Base-by-base conservation (phyloP, 2,797 vertebrate genomes). In the Chanos chanos region DNA sequence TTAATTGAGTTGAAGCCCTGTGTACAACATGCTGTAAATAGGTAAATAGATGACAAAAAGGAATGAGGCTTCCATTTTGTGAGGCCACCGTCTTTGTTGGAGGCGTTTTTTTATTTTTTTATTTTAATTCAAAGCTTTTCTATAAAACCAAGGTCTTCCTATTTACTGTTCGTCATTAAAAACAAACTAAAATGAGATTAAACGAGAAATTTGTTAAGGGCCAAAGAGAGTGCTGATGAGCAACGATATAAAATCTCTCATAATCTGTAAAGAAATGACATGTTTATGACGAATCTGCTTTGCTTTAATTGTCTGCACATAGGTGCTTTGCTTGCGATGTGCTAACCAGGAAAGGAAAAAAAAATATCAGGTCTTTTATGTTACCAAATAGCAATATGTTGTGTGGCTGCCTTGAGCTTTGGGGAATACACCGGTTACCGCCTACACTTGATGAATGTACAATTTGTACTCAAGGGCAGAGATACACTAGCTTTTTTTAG, bases 381-480 rank as follows among this genome's bases (percentile, higher is more conserved):
- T 78, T 71, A 85, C 80, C 77, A 83, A 82, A 87, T 86, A 85
- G 81, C 87, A 86, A 85, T 88, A 89, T 85, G 86, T 83, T 83
- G 81, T 82, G 73, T 85, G 79, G 76, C 78, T 79, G 78, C 75
- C 83, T 71, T 76, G 73, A 56, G 81, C 88, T 89, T 89, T 79
- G 58, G 87, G 86, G 85, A 88, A 85, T 86, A 81, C 78, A 87
- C 80, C 83, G 79, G 85, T 87, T 80, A 59, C 79, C 78, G 85
- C 86, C 81, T 82, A 89, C 85, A 74, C 79, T 86, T 82, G 89
- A 89, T 88, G 84, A 89, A 88, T 87, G 82, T 86, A 79, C 80
- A 85, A 84, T 88, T 78, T 80, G 79, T 85, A 84, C 83, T 85
- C 77, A 33, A 68, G 84, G 77, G 82, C 82, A 74, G 73, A 73